Conservation (phyloP, 2,888 invertebrate genomes). For the Sphaerophoria taeniata region DNA sequence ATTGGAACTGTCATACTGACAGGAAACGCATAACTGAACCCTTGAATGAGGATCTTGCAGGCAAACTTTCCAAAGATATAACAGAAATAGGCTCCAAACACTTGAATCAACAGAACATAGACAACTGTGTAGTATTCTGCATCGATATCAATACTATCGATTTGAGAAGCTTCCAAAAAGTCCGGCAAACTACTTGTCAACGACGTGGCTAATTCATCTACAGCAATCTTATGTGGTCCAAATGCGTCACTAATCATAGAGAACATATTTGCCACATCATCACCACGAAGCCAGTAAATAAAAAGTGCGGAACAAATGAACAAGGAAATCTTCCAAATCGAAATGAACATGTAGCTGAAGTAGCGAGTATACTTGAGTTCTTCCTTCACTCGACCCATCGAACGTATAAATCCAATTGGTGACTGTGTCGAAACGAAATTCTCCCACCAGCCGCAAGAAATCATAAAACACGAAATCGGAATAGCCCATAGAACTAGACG, state of each 20-base stretch:
- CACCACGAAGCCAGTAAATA: conserved; percentile 89
- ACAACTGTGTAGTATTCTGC: conserved; percentile 89
- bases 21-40: conserved; percentile 98
- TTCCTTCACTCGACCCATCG: conserved; percentile 90
- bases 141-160: conserved; percentile 88
- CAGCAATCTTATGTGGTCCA: conserved; percentile 90
- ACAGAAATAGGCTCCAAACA: conserved; percentile 92
- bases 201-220: conserved; percentile 85
- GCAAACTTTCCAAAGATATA: conserved; percentile 98
- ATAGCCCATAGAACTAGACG: conserved; percentile 92
- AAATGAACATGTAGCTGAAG: conserved; percentile 94
- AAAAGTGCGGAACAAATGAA: conserved; percentile 91
- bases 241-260: conserved; percentile 89
- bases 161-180: conserved; percentile 89
- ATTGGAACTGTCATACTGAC: conserved; percentile 96
- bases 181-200: conserved; percentile 85
- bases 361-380: conserved; percentile 92
- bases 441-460: conserved; percentile 99
- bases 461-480: conserved; percentile 91
- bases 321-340: conserved; percentile 93
- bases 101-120: conserved; percentile 91
- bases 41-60: conserved; percentile 98
- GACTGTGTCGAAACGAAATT: conserved; percentile 96
- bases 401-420: conserved; percentile 88
- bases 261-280: conserved; percentile 91